These are phyloP conservation scores for Synodontis membranacea DNA, from an alignment of 2,113 vertebrate species.

Conservation along the genomic window DNA sequence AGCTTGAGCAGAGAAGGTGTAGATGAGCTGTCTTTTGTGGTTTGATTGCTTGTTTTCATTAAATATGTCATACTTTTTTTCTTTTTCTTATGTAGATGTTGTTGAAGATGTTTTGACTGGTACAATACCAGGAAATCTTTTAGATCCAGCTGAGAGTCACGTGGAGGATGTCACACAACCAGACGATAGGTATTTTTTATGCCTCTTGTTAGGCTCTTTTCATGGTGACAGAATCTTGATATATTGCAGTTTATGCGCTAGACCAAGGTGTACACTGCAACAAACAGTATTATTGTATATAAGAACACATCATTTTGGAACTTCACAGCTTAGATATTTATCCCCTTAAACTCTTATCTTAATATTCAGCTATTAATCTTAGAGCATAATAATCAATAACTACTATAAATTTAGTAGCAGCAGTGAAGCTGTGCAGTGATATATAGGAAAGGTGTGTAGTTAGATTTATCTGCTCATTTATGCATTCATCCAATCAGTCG, in stretches of 20 bases:
- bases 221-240: background rate
- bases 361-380: background rate
- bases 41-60: background rate
- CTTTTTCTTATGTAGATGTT: background rate
- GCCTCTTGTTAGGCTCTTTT: background rate
- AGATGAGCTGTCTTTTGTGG: background rate
- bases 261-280: background rate
- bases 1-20: conserved; percentile 39
- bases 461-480: background rate
- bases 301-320: background rate
- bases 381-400: background rate
- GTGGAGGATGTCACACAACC: background rate
- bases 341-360: background rate
- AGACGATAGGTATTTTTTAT: background rate
- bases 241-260: background rate
- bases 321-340: background rate
- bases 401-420: background rate
- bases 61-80: background rate
- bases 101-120: conserved; percentile 5
- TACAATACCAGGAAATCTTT: background rate
- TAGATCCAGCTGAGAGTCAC: background rate
- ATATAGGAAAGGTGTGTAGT: background rate
- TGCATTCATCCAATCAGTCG: background rate
- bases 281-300: background rate
- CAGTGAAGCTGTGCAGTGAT: background rate